Percentiles rank a stretch among this genome's conserved stretches.
Evolutionary conservation across 2,797 vertebrate genomes (phyloP).

Genomic region (Pantherophis vulpinus): DNA sequence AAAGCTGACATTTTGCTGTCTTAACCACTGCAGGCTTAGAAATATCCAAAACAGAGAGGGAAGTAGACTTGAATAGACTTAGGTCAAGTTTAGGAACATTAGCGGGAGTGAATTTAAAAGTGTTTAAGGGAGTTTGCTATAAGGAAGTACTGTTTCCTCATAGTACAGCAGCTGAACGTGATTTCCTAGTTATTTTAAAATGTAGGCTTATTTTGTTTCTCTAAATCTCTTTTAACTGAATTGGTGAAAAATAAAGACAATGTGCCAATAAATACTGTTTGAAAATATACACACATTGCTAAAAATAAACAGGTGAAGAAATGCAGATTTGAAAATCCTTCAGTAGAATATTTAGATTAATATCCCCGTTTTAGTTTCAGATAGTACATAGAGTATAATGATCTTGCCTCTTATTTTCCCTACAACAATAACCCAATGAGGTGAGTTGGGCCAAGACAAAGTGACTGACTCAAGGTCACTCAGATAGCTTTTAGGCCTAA

Average conservation of each 20-base stretch:
- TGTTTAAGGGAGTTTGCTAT: neutral
- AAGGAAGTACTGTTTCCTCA: neutral
- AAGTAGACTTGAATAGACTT: neutral
- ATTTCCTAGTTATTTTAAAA: neutral
- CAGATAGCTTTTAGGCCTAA: neutral
- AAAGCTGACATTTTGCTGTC: neutral
- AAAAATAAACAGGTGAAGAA: neutral
- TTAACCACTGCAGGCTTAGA: neutral
- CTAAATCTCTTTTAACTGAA: neutral
- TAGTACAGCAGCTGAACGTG: neutral
- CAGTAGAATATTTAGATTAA: neutral
- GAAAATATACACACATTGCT: neutral
- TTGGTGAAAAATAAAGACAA: neutral
- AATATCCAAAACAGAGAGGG: neutral
- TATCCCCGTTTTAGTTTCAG: neutral
- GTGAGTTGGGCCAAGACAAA: neutral
- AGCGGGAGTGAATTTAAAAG: neutral
- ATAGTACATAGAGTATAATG: neutral
- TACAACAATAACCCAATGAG: neutral
- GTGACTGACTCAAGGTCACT: neutral
- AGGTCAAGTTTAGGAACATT: neutral
- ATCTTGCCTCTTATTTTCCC: neutral
- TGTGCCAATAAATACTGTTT: neutral
- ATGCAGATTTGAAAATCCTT: neutral
- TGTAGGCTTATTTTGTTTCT: neutral